phyloP scores from a whole-genome alignment of 30 jellyfish, hydroid and myxozoan genomes.

The Haliclystus octoradiatus region DNA sequence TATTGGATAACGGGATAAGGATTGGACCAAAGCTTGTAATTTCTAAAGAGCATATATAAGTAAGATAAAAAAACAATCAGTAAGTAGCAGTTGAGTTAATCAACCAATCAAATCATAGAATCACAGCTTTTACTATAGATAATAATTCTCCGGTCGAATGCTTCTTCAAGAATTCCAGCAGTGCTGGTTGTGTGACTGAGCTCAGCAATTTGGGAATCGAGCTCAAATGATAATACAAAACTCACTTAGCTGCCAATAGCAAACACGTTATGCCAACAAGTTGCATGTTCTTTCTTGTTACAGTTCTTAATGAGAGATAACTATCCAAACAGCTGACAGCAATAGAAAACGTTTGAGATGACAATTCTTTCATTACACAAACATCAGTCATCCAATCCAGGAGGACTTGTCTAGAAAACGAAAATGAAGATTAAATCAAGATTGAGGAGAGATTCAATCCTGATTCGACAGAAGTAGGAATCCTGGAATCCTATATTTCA shows the following conservation, averaged over 20 bases:
- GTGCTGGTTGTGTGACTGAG: background rate
- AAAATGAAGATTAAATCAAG: too few relatives aligned
- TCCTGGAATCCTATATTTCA: too few relatives aligned
- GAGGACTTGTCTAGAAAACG: too few relatives aligned
- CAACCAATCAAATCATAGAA: background rate
- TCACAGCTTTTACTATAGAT: background rate
- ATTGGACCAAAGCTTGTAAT: too few relatives aligned
- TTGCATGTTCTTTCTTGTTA: conserved; percentile 68
- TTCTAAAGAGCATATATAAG: too few relatives aligned
- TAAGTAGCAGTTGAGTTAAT: background rate
- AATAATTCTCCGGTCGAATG: conserved; percentile 11
- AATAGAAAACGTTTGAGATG: conserved; percentile 70
- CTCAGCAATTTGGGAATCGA: too few relatives aligned
- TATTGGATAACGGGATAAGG: too few relatives aligned
- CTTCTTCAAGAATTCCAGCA: background rate
- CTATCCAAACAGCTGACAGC: conserved; percentile 87
- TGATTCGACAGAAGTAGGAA: too few relatives aligned
- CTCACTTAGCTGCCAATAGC: conserved; percentile 46
- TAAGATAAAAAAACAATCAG: background rate
- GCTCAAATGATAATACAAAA: background rate
- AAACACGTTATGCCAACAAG: conserved; percentile 63
- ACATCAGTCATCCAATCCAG: conserved; percentile 98
- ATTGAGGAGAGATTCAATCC: too few relatives aligned
- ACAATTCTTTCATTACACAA: conserved; percentile 78
- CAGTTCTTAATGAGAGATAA: conserved; percentile 46